Evolutionary conservation across 2,797 vertebrate species (phyloP).

Genomic region (Lemur catta): DNA sequence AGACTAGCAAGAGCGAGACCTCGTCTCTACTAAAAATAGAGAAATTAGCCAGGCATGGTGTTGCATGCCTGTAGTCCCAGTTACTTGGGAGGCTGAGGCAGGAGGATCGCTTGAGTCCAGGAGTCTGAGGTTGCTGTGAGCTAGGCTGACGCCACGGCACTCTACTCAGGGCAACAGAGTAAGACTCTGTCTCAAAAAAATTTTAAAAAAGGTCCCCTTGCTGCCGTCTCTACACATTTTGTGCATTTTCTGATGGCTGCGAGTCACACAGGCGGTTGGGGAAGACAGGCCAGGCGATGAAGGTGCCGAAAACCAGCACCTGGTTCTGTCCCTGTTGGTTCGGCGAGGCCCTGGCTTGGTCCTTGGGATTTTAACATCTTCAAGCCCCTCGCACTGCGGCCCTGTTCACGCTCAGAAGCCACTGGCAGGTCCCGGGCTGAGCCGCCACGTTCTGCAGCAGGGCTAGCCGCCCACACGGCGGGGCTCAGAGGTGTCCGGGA

Average conservation of each 20-base stretch:
- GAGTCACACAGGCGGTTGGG: rapidly evolving
- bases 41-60: too few species aligned
- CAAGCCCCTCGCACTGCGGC: not conserved
- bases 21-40: too few species aligned
- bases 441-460: rapidly evolving
- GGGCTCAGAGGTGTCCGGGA: rapidly evolving
- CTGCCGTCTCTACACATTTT: rapidly evolving
- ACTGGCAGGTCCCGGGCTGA: rapidly evolving
- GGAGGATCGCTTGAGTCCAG: too few species aligned
- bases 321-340: rapidly evolving
- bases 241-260: not conserved
- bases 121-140: too few species aligned
- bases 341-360: rapidly evolving
- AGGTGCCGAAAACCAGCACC: not conserved
- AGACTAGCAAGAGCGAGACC: too few species aligned
- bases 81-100: too few species aligned
- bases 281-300: not conserved
- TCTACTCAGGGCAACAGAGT: too few species aligned
- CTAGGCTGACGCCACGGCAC: too few species aligned
- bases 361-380: not conserved
- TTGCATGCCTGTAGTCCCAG: too few species aligned
- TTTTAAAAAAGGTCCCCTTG: too few species aligned
- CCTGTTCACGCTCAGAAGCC: not conserved
- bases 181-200: too few species aligned
- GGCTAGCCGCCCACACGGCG: rapidly evolving